Evolutionary conservation across 1,140 invertebrate genomes (phyloP).

Genomic region (Phymorhynchus buccinoides): DNA sequence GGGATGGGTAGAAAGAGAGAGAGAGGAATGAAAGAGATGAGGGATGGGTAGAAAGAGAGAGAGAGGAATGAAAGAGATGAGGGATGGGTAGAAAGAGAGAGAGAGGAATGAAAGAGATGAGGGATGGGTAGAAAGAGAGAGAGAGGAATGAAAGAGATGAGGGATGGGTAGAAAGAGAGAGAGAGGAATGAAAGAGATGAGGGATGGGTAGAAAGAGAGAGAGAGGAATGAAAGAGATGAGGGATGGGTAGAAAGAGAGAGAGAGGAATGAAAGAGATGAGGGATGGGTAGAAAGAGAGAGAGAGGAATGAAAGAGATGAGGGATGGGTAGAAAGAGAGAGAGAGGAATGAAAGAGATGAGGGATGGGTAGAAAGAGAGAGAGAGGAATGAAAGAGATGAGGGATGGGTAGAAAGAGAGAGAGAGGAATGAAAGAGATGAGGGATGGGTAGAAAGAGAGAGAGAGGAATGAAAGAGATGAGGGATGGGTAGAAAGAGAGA

Average conservation of each 20-base stretch:
- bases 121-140: constrained; percentile 50
- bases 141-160: background rate
- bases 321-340: constrained; percentile 47
- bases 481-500: constrained; percentile 51
- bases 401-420: constrained; percentile 47
- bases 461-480: background rate
- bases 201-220: constrained; percentile 50
- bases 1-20: constrained; percentile 47
- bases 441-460: constrained; percentile 50
- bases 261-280: constrained; percentile 65
- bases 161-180: constrained; percentile 47
- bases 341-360: constrained; percentile 65
- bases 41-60: constrained; percentile 50
- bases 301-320: background rate
- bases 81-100: constrained; percentile 47
- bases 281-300: constrained; percentile 50
- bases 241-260: constrained; percentile 47
- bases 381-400: background rate
- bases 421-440: constrained; percentile 65
- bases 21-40: constrained; percentile 65
- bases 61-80: background rate
- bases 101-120: constrained; percentile 65
- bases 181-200: constrained; percentile 65
- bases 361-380: constrained; percentile 50
- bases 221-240: background rate